These are phyloP conservation scores for Onthophagus sagittarius DNA, from an alignment of 2,888 invertebrate species.

Conservation along the genomic window DNA sequence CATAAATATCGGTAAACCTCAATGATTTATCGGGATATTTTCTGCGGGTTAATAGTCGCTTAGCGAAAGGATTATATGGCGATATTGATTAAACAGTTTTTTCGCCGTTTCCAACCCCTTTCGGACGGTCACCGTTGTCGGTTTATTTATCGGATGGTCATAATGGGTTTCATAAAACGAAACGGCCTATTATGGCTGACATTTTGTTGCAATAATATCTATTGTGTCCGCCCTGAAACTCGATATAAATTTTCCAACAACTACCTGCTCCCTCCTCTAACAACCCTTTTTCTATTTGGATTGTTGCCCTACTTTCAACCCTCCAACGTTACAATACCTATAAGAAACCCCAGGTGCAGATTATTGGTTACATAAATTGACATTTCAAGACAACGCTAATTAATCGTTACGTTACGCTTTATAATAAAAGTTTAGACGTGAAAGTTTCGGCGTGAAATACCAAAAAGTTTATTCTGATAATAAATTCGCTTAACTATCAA, in stretches of 20 bases:
- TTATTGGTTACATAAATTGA: neutral
- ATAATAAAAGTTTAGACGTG: neutral
- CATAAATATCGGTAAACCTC: slow-evolving; percentile 18
- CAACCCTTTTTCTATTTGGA: neutral
- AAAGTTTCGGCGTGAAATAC: neutral
- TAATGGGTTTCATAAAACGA: slow-evolving; percentile 23
- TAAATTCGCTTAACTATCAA: neutral
- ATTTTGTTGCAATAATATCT: slow-evolving; percentile 21
- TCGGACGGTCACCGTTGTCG: neutral
- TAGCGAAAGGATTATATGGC: slow-evolving; percentile 22
- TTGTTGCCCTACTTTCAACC: too few relatives aligned
- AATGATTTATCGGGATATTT: slow-evolving; percentile 20
- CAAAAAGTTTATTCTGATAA: neutral
- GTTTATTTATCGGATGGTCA: slow-evolving; percentile 22
- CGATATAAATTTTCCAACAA: slow-evolving; percentile 2
- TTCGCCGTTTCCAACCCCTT: neutral
- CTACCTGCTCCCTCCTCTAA: neutral
- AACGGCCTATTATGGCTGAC: slow-evolving; percentile 20
- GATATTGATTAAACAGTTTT: slow-evolving; percentile 24
- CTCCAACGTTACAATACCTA: too few relatives aligned
- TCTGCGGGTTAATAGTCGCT: slow-evolving; percentile 23
- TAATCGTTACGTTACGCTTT: neutral
- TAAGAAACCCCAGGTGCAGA: neutral
- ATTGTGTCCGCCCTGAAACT: slow-evolving; percentile 13
- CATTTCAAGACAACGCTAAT: neutral